phyloP scores from a whole-genome alignment of 64 coral and sea anemone species.

The Dendrophyllia cribrosa region DNA sequence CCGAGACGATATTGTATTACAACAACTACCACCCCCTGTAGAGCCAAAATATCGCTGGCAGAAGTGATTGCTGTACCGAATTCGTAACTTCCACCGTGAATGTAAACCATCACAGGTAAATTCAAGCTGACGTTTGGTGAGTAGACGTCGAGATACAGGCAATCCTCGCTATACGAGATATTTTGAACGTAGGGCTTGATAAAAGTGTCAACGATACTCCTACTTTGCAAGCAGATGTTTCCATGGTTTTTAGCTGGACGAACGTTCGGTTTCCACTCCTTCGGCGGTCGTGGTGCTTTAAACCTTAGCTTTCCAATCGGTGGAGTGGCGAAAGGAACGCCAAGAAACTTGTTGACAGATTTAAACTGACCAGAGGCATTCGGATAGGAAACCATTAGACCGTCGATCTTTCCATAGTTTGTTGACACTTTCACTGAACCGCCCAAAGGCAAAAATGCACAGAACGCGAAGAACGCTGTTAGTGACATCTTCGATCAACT shows the following conservation, averaged over 20 bases:
- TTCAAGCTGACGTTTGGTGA: conserved; percentile 5
- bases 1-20: conserved; percentile 43
- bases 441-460: not conserved
- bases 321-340: conserved; percentile 70
- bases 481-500: not conserved
- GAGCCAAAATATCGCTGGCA: conserved; percentile 26
- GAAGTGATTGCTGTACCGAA: not conserved
- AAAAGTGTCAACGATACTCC: not conserved
- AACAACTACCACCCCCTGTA: conserved; percentile 41
- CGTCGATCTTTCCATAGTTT: conserved; percentile 39
- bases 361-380: conserved; percentile 30
- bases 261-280: conserved; percentile 65
- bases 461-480: not conserved
- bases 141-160: conserved; percentile 57
- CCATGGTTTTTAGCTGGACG: conserved; percentile 10
- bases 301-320: conserved; percentile 63
- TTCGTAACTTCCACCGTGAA: conserved; percentile 49
- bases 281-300: conserved; percentile 36
- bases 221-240: conserved; percentile 19
- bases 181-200: not conserved
- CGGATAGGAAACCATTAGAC: not conserved
- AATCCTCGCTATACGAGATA: conserved; percentile 51
- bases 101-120: conserved; percentile 62
- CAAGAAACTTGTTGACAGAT: conserved; percentile 64
- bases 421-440: conserved; percentile 31